Evolutionary conservation across 2,888 invertebrate species (phyloP).

Genomic region (Morpho helenor): DNA sequence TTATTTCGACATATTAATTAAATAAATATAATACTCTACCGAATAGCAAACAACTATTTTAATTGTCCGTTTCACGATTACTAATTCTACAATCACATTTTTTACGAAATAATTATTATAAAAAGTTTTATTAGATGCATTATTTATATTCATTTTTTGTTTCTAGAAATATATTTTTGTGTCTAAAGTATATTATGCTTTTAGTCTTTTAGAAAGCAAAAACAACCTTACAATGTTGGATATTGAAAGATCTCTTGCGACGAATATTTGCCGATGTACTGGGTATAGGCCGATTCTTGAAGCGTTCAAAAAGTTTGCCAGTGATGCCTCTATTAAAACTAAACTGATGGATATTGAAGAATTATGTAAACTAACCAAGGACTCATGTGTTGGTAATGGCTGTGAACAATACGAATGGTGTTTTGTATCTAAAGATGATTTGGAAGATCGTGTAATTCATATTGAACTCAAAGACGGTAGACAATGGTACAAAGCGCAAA

Average conservation of each 20-base stretch:
- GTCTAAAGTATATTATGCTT: not conserved
- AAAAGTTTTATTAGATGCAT: no score
- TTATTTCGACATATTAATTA: no score
- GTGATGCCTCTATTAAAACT: constrained; percentile 64
- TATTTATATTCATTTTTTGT: no score
- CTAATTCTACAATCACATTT: no score
- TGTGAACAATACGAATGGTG: constrained; percentile 43
- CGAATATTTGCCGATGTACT: constrained; percentile 88
- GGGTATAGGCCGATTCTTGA: constrained; percentile 88
- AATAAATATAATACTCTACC: no score
- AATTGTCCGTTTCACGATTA: no score
- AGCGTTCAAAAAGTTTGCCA: constrained; percentile 85
- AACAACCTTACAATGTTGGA: constrained; percentile 78
- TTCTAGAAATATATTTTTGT: no score
- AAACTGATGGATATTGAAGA: constrained; percentile 71
- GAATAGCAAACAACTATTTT: no score
- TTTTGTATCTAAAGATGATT: constrained; percentile 70
- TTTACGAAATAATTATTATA: no score
- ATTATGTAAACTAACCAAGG: constrained; percentile 33
- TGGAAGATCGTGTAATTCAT: constrained; percentile 40
- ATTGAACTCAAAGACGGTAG: constrained; percentile 50
- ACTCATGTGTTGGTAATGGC: constrained; percentile 14
- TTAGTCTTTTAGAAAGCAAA: constrained; percentile 41
- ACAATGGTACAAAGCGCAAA: constrained; percentile 75
- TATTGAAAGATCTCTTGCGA: constrained; percentile 84